Conservation (phyloP, 2,113 vertebrate genomes). For the Cricetomys ansorgei region DNA sequence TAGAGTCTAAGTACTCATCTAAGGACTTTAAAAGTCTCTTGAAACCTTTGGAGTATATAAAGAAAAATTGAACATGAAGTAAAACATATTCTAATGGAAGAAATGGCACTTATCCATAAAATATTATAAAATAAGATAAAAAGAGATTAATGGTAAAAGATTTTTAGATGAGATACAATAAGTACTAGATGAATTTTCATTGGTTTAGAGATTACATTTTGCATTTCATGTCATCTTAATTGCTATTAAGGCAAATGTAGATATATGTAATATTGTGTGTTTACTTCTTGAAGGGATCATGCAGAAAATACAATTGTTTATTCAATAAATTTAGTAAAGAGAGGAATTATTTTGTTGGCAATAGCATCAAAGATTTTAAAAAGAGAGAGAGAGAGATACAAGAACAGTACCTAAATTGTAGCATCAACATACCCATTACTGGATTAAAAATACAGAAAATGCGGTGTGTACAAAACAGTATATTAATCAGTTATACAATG, state of each 20-base stretch:
- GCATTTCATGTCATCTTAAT: background rate
- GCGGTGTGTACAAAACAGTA: background rate
- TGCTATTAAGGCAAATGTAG: background rate
- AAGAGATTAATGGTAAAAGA: background rate
- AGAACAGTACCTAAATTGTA: background rate
- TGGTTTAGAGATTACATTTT: background rate
- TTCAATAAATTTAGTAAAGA: background rate
- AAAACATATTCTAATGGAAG: background rate
- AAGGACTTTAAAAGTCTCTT: background rate
- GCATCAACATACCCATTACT: background rate
- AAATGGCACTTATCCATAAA: background rate
- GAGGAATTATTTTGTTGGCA: background rate
- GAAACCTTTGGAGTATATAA: background rate
- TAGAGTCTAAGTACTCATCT: background rate
- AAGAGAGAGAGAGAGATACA: background rate
- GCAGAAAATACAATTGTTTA: background rate
- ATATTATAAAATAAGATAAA: background rate
- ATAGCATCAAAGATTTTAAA: background rate
- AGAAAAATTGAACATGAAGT: background rate
- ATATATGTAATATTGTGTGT: background rate
- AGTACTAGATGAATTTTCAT: background rate
- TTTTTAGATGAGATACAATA: too few relatives aligned
- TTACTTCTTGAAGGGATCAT: fast-evolving
- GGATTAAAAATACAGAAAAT: background rate
- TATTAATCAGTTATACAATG: background rate